phyloP scores from a whole-genome alignment of 2,888 invertebrate genomes.

The Protonemura montana region DNA sequence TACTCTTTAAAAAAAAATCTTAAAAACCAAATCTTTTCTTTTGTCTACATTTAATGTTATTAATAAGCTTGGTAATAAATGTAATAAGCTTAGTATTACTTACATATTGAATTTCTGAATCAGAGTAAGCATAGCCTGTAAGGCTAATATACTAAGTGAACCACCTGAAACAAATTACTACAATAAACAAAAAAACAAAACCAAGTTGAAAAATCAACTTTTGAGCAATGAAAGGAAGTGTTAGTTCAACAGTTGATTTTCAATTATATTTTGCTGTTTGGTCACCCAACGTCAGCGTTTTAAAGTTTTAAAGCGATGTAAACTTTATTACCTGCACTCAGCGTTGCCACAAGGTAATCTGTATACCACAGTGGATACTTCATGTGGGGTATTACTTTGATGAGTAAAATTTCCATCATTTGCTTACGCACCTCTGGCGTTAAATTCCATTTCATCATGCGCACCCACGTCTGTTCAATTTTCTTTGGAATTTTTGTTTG shows the following conservation, averaged over 20 bases:
- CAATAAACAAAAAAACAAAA: slow-evolving; percentile 41
- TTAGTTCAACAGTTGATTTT: too few species aligned
- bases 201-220: too few species aligned
- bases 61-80: too few species aligned
- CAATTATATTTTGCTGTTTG: too few species aligned
- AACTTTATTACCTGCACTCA: slow-evolving; percentile 71
- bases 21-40: too few species aligned
- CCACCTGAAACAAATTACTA: slow-evolving; percentile 72
- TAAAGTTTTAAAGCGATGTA: too few species aligned
- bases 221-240: too few species aligned
- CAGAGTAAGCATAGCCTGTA: slow-evolving; percentile 90
- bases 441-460: slow-evolving; percentile 74
- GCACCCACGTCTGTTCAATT: slow-evolving; percentile 79
- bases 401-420: slow-evolving; percentile 80
- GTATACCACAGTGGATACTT: slow-evolving; percentile 83
- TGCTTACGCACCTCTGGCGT: slow-evolving; percentile 74
- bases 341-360: slow-evolving; percentile 90
- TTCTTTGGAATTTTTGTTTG: slow-evolving; percentile 63
- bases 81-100: slow-evolving; percentile 53
- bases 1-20: too few species aligned
- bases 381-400: slow-evolving; percentile 81
- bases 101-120: slow-evolving; percentile 89
- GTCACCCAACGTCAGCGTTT: too few species aligned
- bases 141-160: slow-evolving; percentile 84
- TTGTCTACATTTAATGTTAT: too few species aligned